Evolutionary conservation across 2,113 vertebrate genomes (phyloP).

Genomic region (Ceyx melanurus): DNA sequence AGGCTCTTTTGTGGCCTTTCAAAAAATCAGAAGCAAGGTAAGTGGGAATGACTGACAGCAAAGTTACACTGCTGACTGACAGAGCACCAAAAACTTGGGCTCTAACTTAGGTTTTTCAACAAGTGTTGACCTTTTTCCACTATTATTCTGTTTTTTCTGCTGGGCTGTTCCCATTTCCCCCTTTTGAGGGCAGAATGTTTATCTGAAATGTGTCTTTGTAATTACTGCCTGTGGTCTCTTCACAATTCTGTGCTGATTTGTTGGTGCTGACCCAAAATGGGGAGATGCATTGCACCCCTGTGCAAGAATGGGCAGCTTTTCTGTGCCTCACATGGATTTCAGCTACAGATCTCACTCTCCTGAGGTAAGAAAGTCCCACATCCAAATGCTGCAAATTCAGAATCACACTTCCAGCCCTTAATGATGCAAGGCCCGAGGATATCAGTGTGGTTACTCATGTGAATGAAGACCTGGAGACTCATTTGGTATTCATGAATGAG

Average conservation of each 20-base stretch:
- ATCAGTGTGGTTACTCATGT: conserved; percentile 63
- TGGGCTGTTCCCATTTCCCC: conserved; percentile 14
- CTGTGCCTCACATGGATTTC: conserved; percentile 29
- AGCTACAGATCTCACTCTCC: conserved; percentile 13
- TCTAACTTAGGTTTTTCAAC: conserved; percentile 52
- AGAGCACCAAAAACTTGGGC: conserved; percentile 36
- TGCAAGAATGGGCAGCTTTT: conserved; percentile 34
- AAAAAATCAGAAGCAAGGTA: conserved; percentile 51
- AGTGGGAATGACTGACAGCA: conserved; percentile 36
- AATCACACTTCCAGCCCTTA: not conserved
- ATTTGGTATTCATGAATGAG: conserved; percentile 51
- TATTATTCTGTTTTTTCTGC: conserved; percentile 28
- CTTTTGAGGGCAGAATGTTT: conserved; percentile 28
- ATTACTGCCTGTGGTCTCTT: conserved; percentile 36
- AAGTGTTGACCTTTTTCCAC: conserved; percentile 36
- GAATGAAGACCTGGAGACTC: conserved; percentile 31
- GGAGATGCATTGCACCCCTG: conserved; percentile 37
- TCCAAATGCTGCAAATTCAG: conserved; percentile 27
- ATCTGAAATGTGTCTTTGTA: conserved; percentile 47
- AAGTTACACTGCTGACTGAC: conserved; percentile 40
- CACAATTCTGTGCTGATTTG: conserved; percentile 41
- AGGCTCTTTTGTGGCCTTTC: conserved; percentile 55
- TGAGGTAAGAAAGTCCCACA: conserved; percentile 30
- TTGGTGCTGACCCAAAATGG: conserved; percentile 19
- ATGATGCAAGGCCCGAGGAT: conserved; percentile 36